A percentile compares a stretch with the other conserved stretches of the same genome.
phyloP scores from a whole-genome alignment of 2,113 vertebrate species.

The Baryphthengus martii region DNA sequence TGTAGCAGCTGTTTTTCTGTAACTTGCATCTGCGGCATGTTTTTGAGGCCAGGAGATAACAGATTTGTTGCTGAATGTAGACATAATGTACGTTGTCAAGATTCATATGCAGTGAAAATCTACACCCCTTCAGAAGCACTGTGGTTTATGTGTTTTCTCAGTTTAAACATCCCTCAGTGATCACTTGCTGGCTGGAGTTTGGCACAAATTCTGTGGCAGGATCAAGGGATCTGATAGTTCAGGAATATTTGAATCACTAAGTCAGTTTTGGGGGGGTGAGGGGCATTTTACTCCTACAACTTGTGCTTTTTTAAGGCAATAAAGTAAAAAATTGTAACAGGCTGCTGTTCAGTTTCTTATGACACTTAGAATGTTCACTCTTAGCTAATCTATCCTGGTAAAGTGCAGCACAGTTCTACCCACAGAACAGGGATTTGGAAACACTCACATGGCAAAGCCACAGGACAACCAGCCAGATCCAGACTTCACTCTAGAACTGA shows the following conservation, averaged over 20 bases:
- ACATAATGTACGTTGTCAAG: constrained; percentile 15
- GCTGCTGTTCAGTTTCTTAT: not conserved
- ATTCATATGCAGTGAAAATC: not conserved
- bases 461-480: not conserved
- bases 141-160: constrained; percentile 25
- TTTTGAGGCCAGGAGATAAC: constrained; percentile 48
- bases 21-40: constrained; percentile 30
- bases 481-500: not conserved
- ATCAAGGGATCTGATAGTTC: not conserved
- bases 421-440: not conserved
- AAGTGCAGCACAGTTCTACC: not conserved
- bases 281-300: not conserved
- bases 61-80: constrained; percentile 52
- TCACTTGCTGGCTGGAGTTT: not conserved
- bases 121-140: constrained; percentile 1
- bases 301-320: not conserved
- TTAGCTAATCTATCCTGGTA: not conserved
- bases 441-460: not conserved
- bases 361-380: not conserved
- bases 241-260: not conserved
- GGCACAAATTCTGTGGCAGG: not conserved
- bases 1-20: constrained; percentile 41
- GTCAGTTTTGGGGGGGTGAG: accelerated
- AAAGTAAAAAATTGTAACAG: not conserved
- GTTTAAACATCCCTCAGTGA: not conserved